phyloP scores from a whole-genome alignment of 2,888 invertebrate species.

The Scaptomyza flava region DNA sequence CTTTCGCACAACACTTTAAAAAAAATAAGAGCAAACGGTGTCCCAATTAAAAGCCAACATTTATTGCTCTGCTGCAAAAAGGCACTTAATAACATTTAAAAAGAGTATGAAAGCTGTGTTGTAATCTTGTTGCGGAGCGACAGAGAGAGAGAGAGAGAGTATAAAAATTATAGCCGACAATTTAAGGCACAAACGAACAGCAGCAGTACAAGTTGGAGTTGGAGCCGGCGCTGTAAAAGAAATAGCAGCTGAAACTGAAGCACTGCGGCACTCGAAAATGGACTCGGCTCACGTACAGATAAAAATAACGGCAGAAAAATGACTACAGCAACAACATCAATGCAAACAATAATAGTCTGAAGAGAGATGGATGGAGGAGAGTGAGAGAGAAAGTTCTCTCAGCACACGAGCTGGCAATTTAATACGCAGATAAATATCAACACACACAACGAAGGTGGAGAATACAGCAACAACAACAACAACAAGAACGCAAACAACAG shows the following conservation, averaged over 20 bases:
- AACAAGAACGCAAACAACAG: background rate
- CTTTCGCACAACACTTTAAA: background rate
- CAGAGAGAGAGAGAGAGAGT: conserved; percentile 14
- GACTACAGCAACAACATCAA: conserved; percentile 55
- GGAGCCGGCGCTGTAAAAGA: conserved; percentile 16
- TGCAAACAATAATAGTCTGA: conserved; percentile 39
- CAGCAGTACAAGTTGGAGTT: background rate
- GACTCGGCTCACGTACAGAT: conserved; percentile 71
- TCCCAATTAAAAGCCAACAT: conserved; percentile 9
- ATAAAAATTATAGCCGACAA: conserved; percentile 60
- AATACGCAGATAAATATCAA: conserved; percentile 76
- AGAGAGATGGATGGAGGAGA: conserved; percentile 32
- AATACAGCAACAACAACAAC: background rate
- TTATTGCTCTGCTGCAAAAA: conserved; percentile 3
- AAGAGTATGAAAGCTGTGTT: conserved; percentile 26
- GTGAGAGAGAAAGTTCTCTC: background rate
- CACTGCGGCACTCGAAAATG: conserved; percentile 39
- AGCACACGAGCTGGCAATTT: conserved; percentile 74
- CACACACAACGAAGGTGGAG: conserved; percentile 17
- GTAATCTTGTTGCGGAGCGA: background rate
- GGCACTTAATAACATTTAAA: background rate
- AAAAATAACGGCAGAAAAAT: conserved; percentile 76
- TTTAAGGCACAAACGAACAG: conserved; percentile 47
- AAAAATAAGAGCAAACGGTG: background rate
- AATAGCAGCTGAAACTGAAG: conserved; percentile 34